A percentile compares a stretch with the other conserved stretches of the same genome.
Conservation (phyloP, 37 sponge, comb jelly and placozoan species). For the Tethya wilhelma region DNA sequence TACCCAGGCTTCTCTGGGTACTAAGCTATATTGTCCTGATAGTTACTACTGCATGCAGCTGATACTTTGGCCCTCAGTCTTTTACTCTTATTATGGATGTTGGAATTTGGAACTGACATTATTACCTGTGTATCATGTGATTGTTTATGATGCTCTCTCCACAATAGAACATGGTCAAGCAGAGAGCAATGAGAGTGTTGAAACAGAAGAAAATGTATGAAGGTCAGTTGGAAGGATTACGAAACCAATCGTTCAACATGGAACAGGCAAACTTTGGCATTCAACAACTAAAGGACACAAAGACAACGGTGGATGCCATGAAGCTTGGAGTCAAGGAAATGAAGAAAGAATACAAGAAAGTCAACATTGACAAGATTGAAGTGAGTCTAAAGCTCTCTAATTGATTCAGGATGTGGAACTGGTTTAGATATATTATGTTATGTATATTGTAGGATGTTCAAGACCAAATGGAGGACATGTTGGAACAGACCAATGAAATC, state of each 20-base stretch:
- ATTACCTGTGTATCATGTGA: not conserved
- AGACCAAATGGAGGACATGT: slow-evolving; percentile 98
- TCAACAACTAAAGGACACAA: slow-evolving; percentile 97
- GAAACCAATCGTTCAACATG: slow-evolving; percentile 99
- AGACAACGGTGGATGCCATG: slow-evolving; percentile 98
- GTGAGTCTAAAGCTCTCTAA: too few relatives aligned
- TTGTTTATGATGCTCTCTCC: not conserved
- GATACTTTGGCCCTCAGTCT: too few relatives aligned
- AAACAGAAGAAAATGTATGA: slow-evolving; percentile 99
- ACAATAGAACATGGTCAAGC: slow-evolving; percentile 97
- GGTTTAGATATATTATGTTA: not conserved
- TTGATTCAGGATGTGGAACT: not conserved
- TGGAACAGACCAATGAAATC: slow-evolving; percentile 97
- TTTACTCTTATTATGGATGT: too few relatives aligned
- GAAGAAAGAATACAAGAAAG: slow-evolving; percentile 99
- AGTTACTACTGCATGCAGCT: too few relatives aligned
- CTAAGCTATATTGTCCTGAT: too few relatives aligned
- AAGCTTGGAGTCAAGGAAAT: slow-evolving; percentile 96
- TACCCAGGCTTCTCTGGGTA: too few relatives aligned
- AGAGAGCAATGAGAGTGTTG: slow-evolving; percentile 90
- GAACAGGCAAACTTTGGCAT: slow-evolving; percentile 98
- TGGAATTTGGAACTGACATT: too few relatives aligned
- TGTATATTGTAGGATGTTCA: slow-evolving; percentile 79
- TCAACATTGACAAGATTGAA: slow-evolving; percentile 96
- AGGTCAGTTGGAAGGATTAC: slow-evolving; percentile 85